Base-by-base conservation (phyloP, 2,113 vertebrate genomes). In the Xenus cinereus region DNA sequence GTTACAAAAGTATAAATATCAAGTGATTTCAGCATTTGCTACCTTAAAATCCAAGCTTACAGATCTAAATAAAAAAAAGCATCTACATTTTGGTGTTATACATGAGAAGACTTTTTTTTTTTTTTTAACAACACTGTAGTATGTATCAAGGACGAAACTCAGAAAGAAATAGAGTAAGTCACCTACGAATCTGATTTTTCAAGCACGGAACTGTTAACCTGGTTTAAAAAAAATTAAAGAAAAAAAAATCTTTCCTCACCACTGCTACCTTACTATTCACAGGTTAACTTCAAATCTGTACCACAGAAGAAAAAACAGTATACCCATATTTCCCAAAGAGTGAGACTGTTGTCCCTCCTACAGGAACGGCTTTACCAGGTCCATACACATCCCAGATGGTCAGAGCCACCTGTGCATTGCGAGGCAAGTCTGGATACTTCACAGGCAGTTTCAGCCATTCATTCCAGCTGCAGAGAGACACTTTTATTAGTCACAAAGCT, bases 251-350 rank as follows among this genome's bases (percentile, higher is more conserved):
- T 82, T 26, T 80, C 3, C 2, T 12, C 80, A 71, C 27, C 12
- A 2, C 2, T n/a, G 32, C 14, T 30, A 51, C 2, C 3, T 87
- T 24, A n/a, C 21, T 50, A 56, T 9, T 64, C 33, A 56, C 20
- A 79, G 32, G 20, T 6, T 15, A 92, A 8, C 15, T 60, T 79
- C 39, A 69, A 48, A 48, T 2, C 15, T 54, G 12, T 17, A 76
- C 7, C 30, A 33, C 0, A 32, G 21, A 86, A 86, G 23, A 50
- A 88, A 82, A 77, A n/a, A 32, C 59, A 24, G 39, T 97, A 97
- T 95, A 99, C 99, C 99, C 99, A 5, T 99, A 99, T 98, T 99
- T 99, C 77, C 99, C 99, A 82, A 99, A 99, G 51, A 99, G 98
- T 0, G 99, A 99, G 74, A 99, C 99, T 0, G 99, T 99, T 48